Evolutionary conservation across 2,888 invertebrate species (phyloP).

Genomic region (Heliothis peltigera): DNA sequence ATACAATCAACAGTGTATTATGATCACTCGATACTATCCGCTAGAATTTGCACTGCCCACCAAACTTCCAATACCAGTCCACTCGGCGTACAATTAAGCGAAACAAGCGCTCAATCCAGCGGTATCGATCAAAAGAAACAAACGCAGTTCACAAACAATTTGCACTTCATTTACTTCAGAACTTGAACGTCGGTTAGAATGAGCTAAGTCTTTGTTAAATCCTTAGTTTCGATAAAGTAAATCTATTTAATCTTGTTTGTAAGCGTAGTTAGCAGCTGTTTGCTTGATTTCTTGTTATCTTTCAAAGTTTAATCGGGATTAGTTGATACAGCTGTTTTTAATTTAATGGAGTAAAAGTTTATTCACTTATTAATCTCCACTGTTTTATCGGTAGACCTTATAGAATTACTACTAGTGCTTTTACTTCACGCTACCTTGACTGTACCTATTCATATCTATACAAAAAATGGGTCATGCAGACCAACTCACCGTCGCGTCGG

Average conservation of each 20-base stretch:
- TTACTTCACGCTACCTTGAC: too few relatives aligned
- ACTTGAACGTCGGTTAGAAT: conserved; percentile 58
- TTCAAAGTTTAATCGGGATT: conserved; percentile 8
- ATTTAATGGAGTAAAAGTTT: not conserved
- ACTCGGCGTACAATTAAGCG: conserved; percentile 36
- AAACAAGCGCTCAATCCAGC: conserved; percentile 34
- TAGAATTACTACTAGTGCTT: too few relatives aligned
- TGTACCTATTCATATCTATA: too few relatives aligned
- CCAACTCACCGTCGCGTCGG: too few relatives aligned
- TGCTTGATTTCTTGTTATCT: conserved; percentile 35
- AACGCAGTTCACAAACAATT: conserved; percentile 66
- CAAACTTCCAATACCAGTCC: conserved; percentile 16
- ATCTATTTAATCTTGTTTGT: conserved; percentile 53
- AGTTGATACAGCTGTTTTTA: not conserved
- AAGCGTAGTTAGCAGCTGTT: conserved; percentile 22
- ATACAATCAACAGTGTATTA: not conserved
- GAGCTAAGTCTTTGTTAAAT: conserved; percentile 34
- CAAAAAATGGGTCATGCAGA: too few relatives aligned
- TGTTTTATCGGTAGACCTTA: not conserved
- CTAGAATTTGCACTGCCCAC: not conserved
- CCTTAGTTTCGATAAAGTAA: conserved; percentile 39
- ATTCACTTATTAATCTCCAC: too few relatives aligned
- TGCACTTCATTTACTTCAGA: conserved; percentile 61
- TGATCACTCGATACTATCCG: not conserved
- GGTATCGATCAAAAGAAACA: conserved; percentile 54